Evolutionary conservation across 2,113 vertebrate species (phyloP).

Genomic region (Tricholaema leucomelas): DNA sequence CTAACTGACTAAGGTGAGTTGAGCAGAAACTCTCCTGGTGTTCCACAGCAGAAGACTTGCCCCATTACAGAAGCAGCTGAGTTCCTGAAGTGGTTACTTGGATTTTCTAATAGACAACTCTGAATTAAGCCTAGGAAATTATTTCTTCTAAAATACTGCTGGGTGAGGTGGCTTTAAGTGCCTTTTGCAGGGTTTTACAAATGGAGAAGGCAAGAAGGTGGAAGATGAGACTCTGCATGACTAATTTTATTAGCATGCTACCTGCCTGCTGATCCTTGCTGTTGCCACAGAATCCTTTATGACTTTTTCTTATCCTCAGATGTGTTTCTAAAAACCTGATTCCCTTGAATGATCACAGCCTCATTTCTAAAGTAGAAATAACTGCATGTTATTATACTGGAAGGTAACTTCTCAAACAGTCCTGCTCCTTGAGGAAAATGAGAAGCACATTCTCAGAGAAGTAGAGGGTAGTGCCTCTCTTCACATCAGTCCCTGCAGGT

Average conservation of each 20-base stretch:
- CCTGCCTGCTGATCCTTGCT: not conserved
- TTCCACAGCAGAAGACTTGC: not conserved
- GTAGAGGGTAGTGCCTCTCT: not conserved
- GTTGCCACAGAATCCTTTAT: not conserved
- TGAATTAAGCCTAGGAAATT: not conserved
- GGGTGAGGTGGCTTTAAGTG: not conserved
- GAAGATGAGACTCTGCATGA: not conserved
- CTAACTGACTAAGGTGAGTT: not conserved
- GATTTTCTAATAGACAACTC: not conserved
- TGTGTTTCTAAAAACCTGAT: not conserved
- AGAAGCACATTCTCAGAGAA: not conserved
- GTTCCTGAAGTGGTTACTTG: not conserved
- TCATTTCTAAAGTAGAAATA: not conserved
- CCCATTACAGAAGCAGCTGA: not conserved
- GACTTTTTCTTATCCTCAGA: not conserved
- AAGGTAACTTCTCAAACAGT: not conserved
- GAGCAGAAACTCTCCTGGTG: not conserved
- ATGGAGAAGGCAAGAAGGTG: not conserved
- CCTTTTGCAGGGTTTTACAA: not conserved
- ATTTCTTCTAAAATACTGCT: not conserved
- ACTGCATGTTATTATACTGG: not conserved
- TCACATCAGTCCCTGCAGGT: fast-evolving
- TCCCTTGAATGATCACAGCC: not conserved
- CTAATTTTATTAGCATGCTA: no score
- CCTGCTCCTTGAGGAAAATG: not conserved